Percentiles rank a stretch among this genome's conserved stretches.
These are phyloP conservation scores for Heliconius hewitsoni DNA, from an alignment of 1,140 invertebrate genomes.

Conservation along the genomic window DNA sequence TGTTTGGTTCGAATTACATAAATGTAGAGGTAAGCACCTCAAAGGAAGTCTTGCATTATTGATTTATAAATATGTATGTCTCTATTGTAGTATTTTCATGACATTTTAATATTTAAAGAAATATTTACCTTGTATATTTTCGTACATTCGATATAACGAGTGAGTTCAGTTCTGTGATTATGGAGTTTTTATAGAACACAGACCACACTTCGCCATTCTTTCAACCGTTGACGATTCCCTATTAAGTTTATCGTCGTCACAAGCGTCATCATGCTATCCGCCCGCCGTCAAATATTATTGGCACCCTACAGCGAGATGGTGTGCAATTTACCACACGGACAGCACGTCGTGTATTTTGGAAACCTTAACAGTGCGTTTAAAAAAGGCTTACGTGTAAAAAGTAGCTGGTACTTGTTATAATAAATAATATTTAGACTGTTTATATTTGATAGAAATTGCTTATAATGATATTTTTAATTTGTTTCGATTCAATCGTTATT, in stretches of 20 bases:
- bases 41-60: no score
- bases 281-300: conserved; percentile 27
- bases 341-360: conserved; percentile 21
- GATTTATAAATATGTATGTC: no score
- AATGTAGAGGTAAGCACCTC: no score
- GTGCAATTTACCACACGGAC: conserved; percentile 35
- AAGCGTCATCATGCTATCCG: conserved; percentile 27
- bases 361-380: conserved; percentile 27
- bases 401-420: not conserved
- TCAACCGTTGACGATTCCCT: not conserved
- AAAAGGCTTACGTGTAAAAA: not conserved
- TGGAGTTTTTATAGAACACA: no score
- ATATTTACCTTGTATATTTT: no score
- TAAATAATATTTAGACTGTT: not conserved
- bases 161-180: no score
- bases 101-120: no score
- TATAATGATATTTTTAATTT: not conserved
- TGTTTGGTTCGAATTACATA: not conserved
- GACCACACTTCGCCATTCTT: no score
- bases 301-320: conserved; percentile 34
- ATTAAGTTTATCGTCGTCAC: conserved; percentile 30
- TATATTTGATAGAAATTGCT: no score
- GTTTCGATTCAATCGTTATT: not conserved
- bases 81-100: no score
- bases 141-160: no score